Evolutionary conservation across 2,888 invertebrate genomes (phyloP).

Genomic region (Steromphala cineraria): DNA sequence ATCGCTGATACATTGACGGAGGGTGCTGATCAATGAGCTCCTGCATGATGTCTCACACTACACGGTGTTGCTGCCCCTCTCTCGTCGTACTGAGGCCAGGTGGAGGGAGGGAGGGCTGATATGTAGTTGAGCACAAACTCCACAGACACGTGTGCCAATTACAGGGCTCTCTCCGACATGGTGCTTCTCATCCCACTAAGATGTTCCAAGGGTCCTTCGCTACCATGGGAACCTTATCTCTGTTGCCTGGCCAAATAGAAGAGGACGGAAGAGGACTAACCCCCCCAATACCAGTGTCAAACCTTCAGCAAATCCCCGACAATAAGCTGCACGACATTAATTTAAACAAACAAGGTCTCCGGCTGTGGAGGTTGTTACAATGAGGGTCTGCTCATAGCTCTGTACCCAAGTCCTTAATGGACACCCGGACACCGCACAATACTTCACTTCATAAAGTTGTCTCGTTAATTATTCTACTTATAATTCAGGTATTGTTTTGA

Average conservation of each 20-base stretch:
- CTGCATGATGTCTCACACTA: no score
- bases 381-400: neutral
- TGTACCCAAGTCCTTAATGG: neutral
- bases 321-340: constrained; percentile 7
- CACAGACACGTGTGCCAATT: no score
- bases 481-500: neutral
- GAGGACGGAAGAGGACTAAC: neutral
- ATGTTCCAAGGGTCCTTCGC: neutral
- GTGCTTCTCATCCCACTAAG: neutral
- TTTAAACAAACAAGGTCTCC: constrained; percentile 3
- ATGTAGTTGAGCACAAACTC: no score
- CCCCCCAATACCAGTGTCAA: neutral
- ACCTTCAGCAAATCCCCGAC: neutral
- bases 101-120: no score
- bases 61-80: no score
- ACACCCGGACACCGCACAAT: neutral
- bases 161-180: no score
- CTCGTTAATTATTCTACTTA: neutral
- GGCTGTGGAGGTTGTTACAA: no score
- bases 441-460: neutral
- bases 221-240: constrained; percentile 4
- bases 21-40: no score
- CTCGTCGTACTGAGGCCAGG: no score
- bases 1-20: no score
- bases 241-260: constrained; percentile 6